Evolutionary conservation across 1,140 invertebrate species (phyloP).

Genomic region (Muscidifurax raptorellus): DNA sequence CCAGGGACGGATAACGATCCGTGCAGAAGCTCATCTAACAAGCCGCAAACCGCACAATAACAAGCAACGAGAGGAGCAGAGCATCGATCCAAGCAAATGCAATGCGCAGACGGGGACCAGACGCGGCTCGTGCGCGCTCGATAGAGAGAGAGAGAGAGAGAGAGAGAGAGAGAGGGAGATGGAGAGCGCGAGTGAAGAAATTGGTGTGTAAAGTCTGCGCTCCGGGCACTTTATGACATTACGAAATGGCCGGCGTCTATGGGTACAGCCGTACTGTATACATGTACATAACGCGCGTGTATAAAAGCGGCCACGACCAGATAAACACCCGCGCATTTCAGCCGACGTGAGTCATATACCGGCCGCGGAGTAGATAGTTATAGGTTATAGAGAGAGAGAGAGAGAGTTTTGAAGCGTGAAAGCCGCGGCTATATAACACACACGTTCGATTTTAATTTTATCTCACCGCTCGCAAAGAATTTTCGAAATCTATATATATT

Average conservation of each 20-base stretch:
- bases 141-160: too few relatives aligned
- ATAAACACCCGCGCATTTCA: conserved; percentile 65
- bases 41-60: background rate
- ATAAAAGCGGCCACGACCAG: conserved; percentile 27
- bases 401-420: conserved; percentile 4
- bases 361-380: too few relatives aligned
- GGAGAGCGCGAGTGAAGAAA: background rate
- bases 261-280: background rate
- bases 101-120: background rate
- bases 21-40: too few relatives aligned
- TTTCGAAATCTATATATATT: too few relatives aligned
- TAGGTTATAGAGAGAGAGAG: background rate
- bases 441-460: too few relatives aligned
- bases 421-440: too few relatives aligned
- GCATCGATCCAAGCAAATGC: too few relatives aligned
- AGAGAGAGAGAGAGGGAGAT: too few relatives aligned
- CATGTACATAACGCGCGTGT: background rate
- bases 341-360: conserved; percentile 55
- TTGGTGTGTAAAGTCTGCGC: background rate
- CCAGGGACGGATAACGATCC: too few relatives aligned
- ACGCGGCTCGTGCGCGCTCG: too few relatives aligned
- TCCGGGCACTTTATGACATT: conserved; percentile 32
- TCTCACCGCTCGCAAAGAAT: too few relatives aligned
- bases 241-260: conserved; percentile 52
- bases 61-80: background rate